phyloP scores from a whole-genome alignment of 2,888 invertebrate genomes.

The Drosophila kuntzei region DNA sequence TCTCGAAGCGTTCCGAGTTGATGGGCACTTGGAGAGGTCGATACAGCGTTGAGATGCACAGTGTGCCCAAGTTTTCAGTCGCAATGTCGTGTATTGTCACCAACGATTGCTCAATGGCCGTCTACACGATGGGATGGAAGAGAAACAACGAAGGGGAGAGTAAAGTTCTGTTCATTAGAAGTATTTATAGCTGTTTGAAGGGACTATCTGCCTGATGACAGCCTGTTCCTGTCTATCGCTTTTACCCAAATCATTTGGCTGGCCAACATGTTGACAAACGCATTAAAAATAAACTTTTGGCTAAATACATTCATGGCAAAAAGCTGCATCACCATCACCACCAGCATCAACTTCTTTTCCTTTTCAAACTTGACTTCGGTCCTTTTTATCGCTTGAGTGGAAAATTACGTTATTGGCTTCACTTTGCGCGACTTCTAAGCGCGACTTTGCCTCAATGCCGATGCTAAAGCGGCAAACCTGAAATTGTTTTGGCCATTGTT shows the following conservation, averaged over 20 bases:
- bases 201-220: neutral
- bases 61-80: constrained; percentile 89
- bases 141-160: neutral
- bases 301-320: constrained; percentile 55
- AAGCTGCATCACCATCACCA: constrained; percentile 5
- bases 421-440: constrained; percentile 46
- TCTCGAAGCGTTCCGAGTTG: constrained; percentile 90
- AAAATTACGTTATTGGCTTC: constrained; percentile 76
- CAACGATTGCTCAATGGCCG: constrained; percentile 89
- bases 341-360: neutral
- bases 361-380: constrained; percentile 22
- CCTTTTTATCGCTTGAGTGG: constrained; percentile 78
- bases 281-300: constrained; percentile 69
- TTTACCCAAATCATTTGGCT: constrained; percentile 16
- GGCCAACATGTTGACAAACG: constrained; percentile 61
- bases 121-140: constrained; percentile 24
- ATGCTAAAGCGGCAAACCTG: constrained; percentile 22
- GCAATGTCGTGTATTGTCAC: constrained; percentile 91
- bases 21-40: constrained; percentile 90
- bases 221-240: constrained; percentile 8
- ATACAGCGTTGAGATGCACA: constrained; percentile 90
- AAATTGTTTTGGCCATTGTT: constrained; percentile 42
- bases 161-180: constrained; percentile 33
- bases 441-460: constrained; percentile 27
- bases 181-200: constrained; percentile 36